A percentile compares a stretch with the other conserved stretches of the same genome.
Evolutionary conservation across 2,113 vertebrate genomes (phyloP).

Genomic region (Phycodurus eques): DNA sequence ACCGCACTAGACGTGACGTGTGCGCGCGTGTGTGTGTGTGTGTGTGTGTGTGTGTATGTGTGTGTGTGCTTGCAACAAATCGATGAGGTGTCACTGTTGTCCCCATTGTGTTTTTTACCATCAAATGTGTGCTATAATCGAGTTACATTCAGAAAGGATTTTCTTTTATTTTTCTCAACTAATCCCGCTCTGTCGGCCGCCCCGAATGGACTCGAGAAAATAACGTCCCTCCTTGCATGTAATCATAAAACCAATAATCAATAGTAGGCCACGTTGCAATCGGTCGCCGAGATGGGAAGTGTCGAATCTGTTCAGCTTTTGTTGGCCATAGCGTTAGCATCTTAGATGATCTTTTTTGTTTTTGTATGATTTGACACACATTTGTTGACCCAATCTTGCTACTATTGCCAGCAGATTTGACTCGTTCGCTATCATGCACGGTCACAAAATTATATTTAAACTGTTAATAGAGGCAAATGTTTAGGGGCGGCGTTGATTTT

Average conservation of each 20-base stretch:
- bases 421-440: too few relatives aligned
- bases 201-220: slow-evolving; percentile 56
- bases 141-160: slow-evolving; percentile 20
- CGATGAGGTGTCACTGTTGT: slow-evolving; percentile 3
- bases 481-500: too few relatives aligned
- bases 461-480: too few relatives aligned
- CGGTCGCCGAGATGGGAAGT: not conserved
- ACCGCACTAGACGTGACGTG: not conserved
- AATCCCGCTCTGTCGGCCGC: slow-evolving; percentile 28
- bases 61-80: slow-evolving; percentile 14
- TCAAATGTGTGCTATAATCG: slow-evolving; percentile 9
- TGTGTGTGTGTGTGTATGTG: not conserved
- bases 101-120: not conserved
- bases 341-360: not conserved
- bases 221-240: not conserved
- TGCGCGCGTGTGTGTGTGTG: not conserved
- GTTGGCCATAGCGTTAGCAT: not conserved
- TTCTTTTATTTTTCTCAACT: slow-evolving; percentile 11
- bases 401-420: too few relatives aligned
- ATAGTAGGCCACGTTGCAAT: not conserved
- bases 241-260: not conserved
- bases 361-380: not conserved
- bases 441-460: too few relatives aligned
- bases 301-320: not conserved
- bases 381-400: not conserved